Evolutionary conservation across 2,113 vertebrate genomes (phyloP), one percentile per base, ranked within the genome.

Genomic region (Climacteris rufus): DNA sequence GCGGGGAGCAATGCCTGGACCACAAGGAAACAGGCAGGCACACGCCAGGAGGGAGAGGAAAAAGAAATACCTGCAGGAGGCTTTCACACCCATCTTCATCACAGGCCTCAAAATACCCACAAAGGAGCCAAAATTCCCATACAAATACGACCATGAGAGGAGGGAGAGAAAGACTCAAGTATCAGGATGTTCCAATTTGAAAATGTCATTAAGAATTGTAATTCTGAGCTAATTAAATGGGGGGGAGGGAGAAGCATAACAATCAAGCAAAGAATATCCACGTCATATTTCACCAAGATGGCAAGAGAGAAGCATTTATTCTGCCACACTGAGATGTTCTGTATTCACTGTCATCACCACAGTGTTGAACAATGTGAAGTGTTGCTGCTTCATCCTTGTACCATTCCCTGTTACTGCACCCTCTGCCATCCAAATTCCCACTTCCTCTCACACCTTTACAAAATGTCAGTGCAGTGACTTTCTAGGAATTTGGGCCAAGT

Each of bases 401-500:
- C 52, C 59, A 33, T n/a, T 80, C 83, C 39, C 56, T 77, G 47
- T 65, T 65, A 18, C 7, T 37, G 65, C 87, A 91, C 31, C 42
- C 91, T 88, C 69, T 89, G 84, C 75, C 75, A 93, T 72, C 84
- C 75, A 76, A 80, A 83, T 88, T 83, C 53, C 86, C 52, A 22
- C 86, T 42, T 86, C 56, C 40, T 71, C 80, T 95, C 81, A 76
- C 91, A 96, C 94, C 92, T 94, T 95, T 49, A 75, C 47, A 89
- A 71, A 91, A 94, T 76, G 89, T 87, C 94, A 91, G 28, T 24
- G 49, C 65, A 87, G 72, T 56, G 75, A 74, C 94, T 97, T 96
- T 96, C 91, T 63, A 95, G 94, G 95, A 96, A 96, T 87, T 94
- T 93, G 87, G 90, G 85, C 75, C 35, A 69, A 94, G 94, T 72